Percentiles rank a stretch among this genome's conserved stretches.
Evolutionary conservation across 2,888 invertebrate species (phyloP).

Genomic region (Furcula furcula): DNA sequence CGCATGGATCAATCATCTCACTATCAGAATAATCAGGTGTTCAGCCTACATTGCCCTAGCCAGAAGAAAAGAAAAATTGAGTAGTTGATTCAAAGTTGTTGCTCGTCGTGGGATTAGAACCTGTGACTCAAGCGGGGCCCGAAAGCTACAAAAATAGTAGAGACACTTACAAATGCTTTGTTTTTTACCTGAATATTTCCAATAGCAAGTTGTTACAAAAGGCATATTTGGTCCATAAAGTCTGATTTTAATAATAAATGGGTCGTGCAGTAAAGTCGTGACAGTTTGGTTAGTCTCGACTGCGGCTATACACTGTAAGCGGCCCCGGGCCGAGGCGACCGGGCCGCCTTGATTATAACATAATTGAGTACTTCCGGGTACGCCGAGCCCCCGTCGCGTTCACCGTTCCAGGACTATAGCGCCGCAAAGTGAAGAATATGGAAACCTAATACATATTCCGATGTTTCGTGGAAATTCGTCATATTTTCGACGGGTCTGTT

Average conservation of each 20-base stretch:
- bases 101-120: too few species aligned
- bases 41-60: too few species aligned
- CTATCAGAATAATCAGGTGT: too few species aligned
- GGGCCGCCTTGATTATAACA: constrained; percentile 57
- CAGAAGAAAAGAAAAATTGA: too few species aligned
- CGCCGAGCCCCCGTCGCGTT: constrained; percentile 47
- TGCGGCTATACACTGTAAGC: constrained; percentile 3
- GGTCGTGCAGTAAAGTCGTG: constrained; percentile 43
- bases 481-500: too few species aligned
- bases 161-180: constrained; percentile 26
- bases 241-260: constrained; percentile 51
- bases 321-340: constrained; percentile 8
- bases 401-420: constrained; percentile 21
- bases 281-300: constrained; percentile 31
- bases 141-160: too few species aligned
- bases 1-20: too few species aligned
- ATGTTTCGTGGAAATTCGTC: too few species aligned
- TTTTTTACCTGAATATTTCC: constrained; percentile 37
- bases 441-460: constrained; percentile 5
- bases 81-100: too few species aligned
- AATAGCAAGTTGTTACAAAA: constrained; percentile 27
- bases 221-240: constrained; percentile 26
- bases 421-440: constrained; percentile 10
- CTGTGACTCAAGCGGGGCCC: too few species aligned
- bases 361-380: constrained; percentile 70